phyloP scores from a whole-genome alignment of 2,888 invertebrate species.

The Ochropleura leucogaster region DNA sequence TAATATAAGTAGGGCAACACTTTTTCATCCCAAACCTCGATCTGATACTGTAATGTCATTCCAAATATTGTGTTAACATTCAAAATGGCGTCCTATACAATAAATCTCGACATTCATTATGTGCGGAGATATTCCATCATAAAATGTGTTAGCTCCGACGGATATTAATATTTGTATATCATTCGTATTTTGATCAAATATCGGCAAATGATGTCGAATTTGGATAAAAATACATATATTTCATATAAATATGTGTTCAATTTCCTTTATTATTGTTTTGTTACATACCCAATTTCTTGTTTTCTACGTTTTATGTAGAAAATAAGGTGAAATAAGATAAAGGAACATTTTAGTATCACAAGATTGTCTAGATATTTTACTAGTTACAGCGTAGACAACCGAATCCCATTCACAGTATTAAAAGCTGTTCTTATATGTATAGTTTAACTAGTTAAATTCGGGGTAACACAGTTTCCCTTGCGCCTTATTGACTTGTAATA shows the following conservation, averaged over 20 bases:
- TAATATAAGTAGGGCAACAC: background rate
- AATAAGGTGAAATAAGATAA: background rate
- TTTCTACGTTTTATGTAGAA: background rate
- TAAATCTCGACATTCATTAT: conserved; percentile 16
- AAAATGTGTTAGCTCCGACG: conserved; percentile 30
- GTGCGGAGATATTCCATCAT: conserved; percentile 20
- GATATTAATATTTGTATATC: conserved; percentile 34
- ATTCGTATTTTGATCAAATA: conserved; percentile 31
- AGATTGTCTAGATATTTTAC: background rate
- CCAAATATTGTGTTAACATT: conserved; percentile 28
- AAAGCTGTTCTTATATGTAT: background rate
- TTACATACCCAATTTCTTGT: background rate
- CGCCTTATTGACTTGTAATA: no score
- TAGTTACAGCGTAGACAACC: background rate
- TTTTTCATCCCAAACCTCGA: background rate
- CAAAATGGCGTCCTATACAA: conserved; percentile 8
- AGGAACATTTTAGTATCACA: background rate
- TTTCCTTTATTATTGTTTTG: no score
- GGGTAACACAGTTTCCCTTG: no score
- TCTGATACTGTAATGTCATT: conserved; percentile 14
- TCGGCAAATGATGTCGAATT: conserved; percentile 17
- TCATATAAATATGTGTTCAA: background rate
- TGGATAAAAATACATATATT: conserved; percentile 1
- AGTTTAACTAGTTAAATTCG: no score
- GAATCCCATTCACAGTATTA: background rate